Percentiles rank a stretch among this genome's conserved stretches.
Evolutionary conservation across 1,140 invertebrate genomes (phyloP).

Genomic region (Hylaeus volcanicus): DNA sequence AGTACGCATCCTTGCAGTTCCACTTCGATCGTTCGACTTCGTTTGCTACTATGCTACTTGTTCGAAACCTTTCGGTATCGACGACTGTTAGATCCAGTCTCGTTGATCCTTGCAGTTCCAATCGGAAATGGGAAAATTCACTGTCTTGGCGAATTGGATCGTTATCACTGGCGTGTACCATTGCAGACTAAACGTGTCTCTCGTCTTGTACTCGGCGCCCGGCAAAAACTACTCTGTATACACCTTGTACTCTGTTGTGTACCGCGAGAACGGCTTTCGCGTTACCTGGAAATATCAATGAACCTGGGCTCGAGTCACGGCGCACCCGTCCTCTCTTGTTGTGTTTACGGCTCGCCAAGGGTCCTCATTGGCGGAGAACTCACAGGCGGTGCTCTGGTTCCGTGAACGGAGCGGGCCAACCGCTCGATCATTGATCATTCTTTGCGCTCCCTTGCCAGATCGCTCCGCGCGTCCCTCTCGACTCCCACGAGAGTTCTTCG

Average conservation of each 20-base stretch:
- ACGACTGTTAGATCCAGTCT: too few species aligned
- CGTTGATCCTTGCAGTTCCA: too few species aligned
- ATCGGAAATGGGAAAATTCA: too few species aligned
- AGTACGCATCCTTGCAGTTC: too few species aligned
- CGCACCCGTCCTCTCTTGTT: slow-evolving; percentile 1
- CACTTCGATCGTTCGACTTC: too few species aligned
- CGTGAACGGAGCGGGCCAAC: neutral
- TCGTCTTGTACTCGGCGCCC: neutral
- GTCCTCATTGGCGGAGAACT: too few species aligned
- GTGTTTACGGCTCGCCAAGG: slow-evolving; percentile 12
- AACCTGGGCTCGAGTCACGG: neutral
- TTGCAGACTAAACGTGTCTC: slow-evolving; percentile 6
- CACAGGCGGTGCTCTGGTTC: neutral
- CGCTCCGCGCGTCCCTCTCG: too few species aligned
- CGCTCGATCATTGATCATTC: too few species aligned
- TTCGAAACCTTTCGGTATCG: too few species aligned
- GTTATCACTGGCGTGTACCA: slow-evolving; percentile 27
- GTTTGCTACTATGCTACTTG: too few species aligned
- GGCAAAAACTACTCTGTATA: neutral
- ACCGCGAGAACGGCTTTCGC: neutral
- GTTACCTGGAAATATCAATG: slow-evolving; percentile 40
- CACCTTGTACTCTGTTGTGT: neutral
- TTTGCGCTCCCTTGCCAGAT: too few species aligned
- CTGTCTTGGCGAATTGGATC: neutral
- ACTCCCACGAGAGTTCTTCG: too few species aligned